Evolutionary conservation across 2,888 invertebrate genomes (phyloP).

Genomic region (Alentia gelatinosa): DNA sequence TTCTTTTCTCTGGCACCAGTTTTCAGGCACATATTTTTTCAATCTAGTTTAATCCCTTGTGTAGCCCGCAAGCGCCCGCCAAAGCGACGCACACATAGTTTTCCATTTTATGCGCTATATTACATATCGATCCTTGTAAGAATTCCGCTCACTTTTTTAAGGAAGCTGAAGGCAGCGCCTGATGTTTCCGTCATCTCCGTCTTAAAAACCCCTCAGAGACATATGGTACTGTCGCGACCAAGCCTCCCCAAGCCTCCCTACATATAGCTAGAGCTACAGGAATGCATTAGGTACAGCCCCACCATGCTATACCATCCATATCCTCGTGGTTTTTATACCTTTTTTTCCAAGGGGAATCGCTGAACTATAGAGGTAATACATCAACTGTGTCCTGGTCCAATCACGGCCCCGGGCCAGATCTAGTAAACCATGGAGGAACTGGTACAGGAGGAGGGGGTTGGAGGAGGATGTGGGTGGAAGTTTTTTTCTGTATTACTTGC

Average conservation of each 20-base stretch:
- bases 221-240: not conserved
- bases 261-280: not conserved
- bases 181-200: not conserved
- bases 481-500: too few species aligned
- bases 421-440: too few species aligned
- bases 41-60: too few species aligned
- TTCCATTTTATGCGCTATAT: not conserved
- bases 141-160: not conserved
- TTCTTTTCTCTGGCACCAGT: too few species aligned
- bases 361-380: not conserved
- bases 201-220: not conserved
- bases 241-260: not conserved
- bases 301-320: not conserved
- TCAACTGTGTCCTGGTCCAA: not conserved
- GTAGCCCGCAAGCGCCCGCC: not conserved
- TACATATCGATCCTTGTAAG: constrained; percentile 22
- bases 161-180: not conserved
- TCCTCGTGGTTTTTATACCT: not conserved
- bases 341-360: not conserved
- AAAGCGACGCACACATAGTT: not conserved
- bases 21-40: too few species aligned
- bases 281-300: not conserved
- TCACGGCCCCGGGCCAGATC: not conserved
- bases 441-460: too few species aligned
- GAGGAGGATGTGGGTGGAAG: too few species aligned